Percentiles rank a stretch among this genome's conserved stretches.
These are phyloP conservation scores for Paguma larvata DNA, from an alignment of 2,797 vertebrate species.

Conservation along the genomic window DNA sequence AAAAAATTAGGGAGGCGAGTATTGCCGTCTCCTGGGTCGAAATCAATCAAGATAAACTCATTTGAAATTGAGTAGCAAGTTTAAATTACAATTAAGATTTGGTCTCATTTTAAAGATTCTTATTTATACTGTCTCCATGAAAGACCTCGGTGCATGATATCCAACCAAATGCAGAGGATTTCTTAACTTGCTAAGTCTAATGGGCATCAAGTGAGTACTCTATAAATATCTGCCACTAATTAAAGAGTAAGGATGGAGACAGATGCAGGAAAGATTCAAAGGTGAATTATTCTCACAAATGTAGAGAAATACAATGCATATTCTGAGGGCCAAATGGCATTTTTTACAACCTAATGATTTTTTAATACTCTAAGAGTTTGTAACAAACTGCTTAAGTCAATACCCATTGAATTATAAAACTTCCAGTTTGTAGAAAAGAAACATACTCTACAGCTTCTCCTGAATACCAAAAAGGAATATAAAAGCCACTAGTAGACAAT, in stretches of 20 bases:
- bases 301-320: background rate
- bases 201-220: too few species aligned
- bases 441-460: background rate
- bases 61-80: background rate
- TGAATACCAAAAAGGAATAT: background rate
- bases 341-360: constrained; percentile 31
- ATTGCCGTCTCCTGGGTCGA: background rate
- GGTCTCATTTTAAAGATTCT: background rate
- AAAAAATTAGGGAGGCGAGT: background rate
- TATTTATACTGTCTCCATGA: background rate
- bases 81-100: constrained; percentile 46
- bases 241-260: background rate
- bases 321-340: background rate
- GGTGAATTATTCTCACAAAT: background rate
- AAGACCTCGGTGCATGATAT: background rate
- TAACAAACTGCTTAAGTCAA: background rate
- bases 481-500: background rate
- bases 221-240: constrained; percentile 6
- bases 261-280: background rate
- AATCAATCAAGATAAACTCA: constrained; percentile 55
- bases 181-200: background rate
- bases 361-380: background rate
- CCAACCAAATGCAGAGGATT: background rate
- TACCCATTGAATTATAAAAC: constrained; percentile 36
- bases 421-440: background rate